phyloP scores from a whole-genome alignment of 2,113 vertebrate species.

The Otocyon megalotis region DNA sequence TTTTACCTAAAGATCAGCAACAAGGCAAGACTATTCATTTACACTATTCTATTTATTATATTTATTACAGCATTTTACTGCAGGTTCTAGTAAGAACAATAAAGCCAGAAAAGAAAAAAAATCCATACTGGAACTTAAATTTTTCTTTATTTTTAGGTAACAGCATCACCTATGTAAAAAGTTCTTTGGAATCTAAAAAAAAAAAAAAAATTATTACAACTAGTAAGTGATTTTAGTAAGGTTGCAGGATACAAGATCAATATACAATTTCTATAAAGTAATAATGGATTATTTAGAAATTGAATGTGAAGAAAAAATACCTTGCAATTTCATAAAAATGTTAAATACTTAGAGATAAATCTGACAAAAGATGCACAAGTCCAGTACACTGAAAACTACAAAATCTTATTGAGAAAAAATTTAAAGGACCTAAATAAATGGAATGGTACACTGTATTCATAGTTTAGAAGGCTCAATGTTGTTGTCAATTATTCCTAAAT shows the following conservation, averaged over 20 bases:
- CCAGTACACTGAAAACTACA: background rate
- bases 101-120: background rate
- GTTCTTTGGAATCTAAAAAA: background rate
- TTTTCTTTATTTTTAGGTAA: constrained; percentile 9
- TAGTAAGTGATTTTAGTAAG: constrained; percentile 20
- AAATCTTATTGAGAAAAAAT: background rate
- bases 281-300: background rate
- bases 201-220: background rate
- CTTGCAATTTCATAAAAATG: background rate
- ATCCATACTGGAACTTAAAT: background rate
- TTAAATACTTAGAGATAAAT: background rate
- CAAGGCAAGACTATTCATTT: background rate
- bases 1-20: background rate
- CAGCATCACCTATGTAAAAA: background rate
- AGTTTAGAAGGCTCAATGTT: background rate
- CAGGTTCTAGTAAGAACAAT: background rate
- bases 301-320: constrained; percentile 25
- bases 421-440: constrained; percentile 24
- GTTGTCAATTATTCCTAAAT: background rate
- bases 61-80: background rate
- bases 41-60: background rate
- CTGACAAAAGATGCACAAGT: background rate
- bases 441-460: background rate
- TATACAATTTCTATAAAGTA: background rate
- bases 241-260: background rate